phyloP scores from a whole-genome alignment of 2,888 invertebrate species.

The Tupiocoris notatus region DNA sequence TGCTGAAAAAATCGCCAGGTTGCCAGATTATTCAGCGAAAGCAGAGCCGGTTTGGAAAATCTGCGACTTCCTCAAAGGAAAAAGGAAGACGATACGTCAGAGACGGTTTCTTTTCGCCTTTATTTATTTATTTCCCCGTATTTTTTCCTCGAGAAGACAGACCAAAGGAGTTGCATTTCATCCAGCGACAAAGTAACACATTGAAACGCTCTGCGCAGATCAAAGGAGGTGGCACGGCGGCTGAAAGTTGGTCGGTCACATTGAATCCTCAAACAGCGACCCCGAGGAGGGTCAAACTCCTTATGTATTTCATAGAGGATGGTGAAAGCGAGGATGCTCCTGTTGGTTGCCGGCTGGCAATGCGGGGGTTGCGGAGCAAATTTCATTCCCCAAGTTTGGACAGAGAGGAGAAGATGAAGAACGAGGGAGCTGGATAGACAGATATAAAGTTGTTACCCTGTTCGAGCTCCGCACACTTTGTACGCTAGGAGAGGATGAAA shows the following conservation, averaged over 20 bases:
- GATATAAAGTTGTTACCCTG: constrained; percentile 42
- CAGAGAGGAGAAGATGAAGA: constrained; percentile 15
- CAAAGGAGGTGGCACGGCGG: constrained; percentile 17
- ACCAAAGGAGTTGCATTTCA: not conserved
- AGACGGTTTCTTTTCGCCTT: not conserved
- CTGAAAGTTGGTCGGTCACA: constrained; percentile 34
- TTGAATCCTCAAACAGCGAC: constrained; percentile 40
- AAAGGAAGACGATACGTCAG: not conserved
- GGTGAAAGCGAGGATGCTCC: no score
- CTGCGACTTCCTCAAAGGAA: not conserved
- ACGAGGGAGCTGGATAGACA: constrained; percentile 22
- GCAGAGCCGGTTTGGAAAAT: not conserved
- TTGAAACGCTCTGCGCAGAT: constrained; percentile 26
- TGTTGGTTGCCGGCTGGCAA: no score
- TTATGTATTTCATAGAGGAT: constrained; percentile 44
- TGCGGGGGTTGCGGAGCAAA: constrained; percentile 27
- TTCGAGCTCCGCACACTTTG: constrained; percentile 15
- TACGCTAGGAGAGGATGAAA: constrained; percentile 8
- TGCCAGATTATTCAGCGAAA: not conserved
- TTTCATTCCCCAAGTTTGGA: constrained; percentile 44
- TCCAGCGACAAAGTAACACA: constrained; percentile 26
- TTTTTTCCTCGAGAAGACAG: not conserved
- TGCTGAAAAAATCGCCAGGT: no score
- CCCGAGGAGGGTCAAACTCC: constrained; percentile 37
- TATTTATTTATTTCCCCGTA: not conserved